Evolutionary conservation across 2,888 invertebrate genomes (phyloP).

Genomic region (Melipona bicolor): DNA sequence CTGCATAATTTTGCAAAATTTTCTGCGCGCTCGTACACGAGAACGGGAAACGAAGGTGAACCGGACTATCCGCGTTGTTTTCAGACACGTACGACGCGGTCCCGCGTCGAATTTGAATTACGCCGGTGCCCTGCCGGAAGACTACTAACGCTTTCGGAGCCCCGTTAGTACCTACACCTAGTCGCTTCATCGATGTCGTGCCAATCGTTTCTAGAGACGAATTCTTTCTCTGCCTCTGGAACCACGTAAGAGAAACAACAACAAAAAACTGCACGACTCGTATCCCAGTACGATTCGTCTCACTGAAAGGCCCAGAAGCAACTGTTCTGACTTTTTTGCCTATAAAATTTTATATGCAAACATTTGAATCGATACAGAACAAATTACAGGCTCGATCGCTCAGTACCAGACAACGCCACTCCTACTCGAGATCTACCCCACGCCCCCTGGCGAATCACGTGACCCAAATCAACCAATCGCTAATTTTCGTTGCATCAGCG

Average conservation of each 20-base stretch:
- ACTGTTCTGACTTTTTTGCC: too few relatives aligned
- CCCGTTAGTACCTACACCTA: too few relatives aligned
- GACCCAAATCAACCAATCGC: too few relatives aligned
- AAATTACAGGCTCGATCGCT: too few relatives aligned
- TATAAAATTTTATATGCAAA: too few relatives aligned
- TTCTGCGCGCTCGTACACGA: conserved; percentile 38
- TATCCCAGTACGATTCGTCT: too few relatives aligned
- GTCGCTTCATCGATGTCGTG: conserved; percentile 3
- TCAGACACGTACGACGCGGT: neutral
- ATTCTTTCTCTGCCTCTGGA: neutral
- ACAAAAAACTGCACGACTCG: neutral
- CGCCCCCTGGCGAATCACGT: too few relatives aligned
- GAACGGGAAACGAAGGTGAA: conserved; percentile 46
- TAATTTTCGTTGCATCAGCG: too few relatives aligned
- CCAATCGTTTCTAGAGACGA: neutral
- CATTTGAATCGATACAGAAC: too few relatives aligned
- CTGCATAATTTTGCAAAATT: conserved; percentile 66
- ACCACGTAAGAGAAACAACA: neutral
- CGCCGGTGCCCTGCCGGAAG: neutral
- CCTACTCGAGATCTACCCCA: too few relatives aligned
- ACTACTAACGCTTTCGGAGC: neutral
- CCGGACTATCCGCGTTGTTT: neutral
- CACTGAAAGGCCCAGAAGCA: too few relatives aligned
- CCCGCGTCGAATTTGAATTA: conserved; percentile 5
- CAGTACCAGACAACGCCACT: too few relatives aligned